phyloP scores from a whole-genome alignment of 2,113 vertebrate species.

The Mustelus asterias region DNA sequence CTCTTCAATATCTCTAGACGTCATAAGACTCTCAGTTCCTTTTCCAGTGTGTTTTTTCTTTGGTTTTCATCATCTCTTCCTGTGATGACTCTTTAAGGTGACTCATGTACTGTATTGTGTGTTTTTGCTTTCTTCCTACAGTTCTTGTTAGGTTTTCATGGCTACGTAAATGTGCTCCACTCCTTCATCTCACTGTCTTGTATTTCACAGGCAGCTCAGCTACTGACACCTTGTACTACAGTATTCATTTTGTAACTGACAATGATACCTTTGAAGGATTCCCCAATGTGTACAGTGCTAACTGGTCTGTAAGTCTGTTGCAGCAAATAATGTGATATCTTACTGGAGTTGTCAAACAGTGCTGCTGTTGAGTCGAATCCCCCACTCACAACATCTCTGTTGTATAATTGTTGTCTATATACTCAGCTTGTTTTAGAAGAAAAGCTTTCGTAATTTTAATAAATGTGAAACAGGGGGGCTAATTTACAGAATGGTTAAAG shows the following conservation, averaged over 20 bases:
- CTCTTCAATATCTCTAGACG: not conserved
- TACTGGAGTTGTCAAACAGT: not conserved
- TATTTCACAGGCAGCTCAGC: not conserved
- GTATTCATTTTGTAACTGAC: not conserved
- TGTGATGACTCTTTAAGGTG: not conserved
- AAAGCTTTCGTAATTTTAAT: not conserved
- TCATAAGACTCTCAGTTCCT: not conserved
- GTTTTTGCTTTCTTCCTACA: not conserved
- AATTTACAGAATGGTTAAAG: too few species aligned
- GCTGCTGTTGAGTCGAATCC: not conserved
- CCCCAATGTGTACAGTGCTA: not conserved
- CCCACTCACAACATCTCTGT: not conserved
- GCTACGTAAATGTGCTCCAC: not conserved
- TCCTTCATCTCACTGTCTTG: not conserved
- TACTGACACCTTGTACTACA: not conserved
- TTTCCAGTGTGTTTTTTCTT: not conserved
- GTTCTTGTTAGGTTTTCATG: not conserved
- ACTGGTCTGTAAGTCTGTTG: not conserved
- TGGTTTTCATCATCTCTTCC: not conserved
- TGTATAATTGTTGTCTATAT: not conserved
- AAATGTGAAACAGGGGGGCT: not conserved
- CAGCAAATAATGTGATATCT: not conserved
- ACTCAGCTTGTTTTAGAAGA: not conserved
- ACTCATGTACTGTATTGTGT: not conserved
- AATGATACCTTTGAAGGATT: not conserved